Base-by-base conservation (phyloP, 2,888 invertebrate genomes). In the Leptarthrus brevirostris region DNA sequence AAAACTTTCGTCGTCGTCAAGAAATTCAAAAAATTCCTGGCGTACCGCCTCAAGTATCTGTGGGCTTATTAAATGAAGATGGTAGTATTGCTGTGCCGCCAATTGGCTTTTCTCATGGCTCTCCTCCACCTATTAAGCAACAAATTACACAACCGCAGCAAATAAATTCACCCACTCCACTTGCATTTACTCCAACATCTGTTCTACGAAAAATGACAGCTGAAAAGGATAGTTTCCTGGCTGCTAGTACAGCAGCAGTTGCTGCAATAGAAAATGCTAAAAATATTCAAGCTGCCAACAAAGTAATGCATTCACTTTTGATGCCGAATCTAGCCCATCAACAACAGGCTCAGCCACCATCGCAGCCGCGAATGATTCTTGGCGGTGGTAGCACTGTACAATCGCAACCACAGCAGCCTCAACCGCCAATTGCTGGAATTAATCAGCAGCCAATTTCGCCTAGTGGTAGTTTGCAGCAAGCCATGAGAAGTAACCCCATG, bases 151-250 rank as follows among this genome's bases (percentile, higher is more conserved):
- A 76, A 74, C 77, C 78, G 40, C 76, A 79, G n/a, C 83, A 81
- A 72, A 79, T 79, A 24, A 82, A 82, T 77, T 90, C 90, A 16
- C 90, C 90, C 10, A 90, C 90, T 26, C 93, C 93, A 12, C 88
- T 94, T 79, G 92, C 95, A 20, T 96, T 97, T 86, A 97, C 96
- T 0, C 97, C 97, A 74, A 97, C 96, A 30, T 95, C 96, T 76
- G 97, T 97, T 76, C 88, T 97, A 81, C 90, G 96, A 76, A 96
- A 96, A 86, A 95, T 96, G 95, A 96, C 95, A 4, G 95, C 95
- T 1, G 95, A 95, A 80, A 94, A 94, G 82, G 93, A 94, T 78
- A 88, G 88, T 20, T 70, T 77, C 30, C 54, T 78, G 49, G 52
- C 76, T 61, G 58, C 78, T 74, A 75, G 76, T 54, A 75, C 77